Evolutionary conservation across 2,888 invertebrate genomes (phyloP).

Genomic region (Notocelia uddmanniana): DNA sequence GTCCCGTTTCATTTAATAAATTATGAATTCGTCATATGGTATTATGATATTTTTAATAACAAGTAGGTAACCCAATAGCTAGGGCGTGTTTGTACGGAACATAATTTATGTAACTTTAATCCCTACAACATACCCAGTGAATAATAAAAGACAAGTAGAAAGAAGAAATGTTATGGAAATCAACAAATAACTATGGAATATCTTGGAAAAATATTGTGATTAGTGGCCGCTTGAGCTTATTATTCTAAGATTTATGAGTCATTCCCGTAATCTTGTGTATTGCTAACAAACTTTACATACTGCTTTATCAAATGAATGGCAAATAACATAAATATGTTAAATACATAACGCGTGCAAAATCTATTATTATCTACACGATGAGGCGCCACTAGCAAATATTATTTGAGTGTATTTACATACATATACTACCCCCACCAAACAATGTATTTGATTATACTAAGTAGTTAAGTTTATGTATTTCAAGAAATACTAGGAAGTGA

Average conservation of each 20-base stretch:
- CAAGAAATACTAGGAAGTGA: constrained; percentile 32
- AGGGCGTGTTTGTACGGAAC: no score
- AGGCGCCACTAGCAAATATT: constrained; percentile 39
- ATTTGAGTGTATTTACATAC: constrained; percentile 2
- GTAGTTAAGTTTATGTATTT: not conserved
- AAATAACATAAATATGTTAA: constrained; percentile 23
- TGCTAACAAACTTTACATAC: not conserved
- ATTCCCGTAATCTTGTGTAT: not conserved
- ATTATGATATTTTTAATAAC: no score
- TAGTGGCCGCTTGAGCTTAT: not conserved
- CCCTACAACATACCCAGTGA: no score
- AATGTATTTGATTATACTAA: constrained; percentile 28
- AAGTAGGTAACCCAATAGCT: no score
- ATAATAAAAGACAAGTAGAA: no score
- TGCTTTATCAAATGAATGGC: not conserved
- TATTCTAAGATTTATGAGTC: not conserved
- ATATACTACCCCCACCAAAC: constrained; percentile 14
- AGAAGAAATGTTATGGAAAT: no score
- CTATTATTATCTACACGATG: not conserved
- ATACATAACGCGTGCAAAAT: constrained; percentile 26
- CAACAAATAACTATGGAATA: no score
- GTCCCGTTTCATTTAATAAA: no score
- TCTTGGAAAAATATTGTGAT: no score
- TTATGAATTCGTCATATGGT: no score
- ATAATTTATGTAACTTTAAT: no score